phyloP scores from a whole-genome alignment of 2,113 vertebrate genomes.

The Azemiops feae region DNA sequence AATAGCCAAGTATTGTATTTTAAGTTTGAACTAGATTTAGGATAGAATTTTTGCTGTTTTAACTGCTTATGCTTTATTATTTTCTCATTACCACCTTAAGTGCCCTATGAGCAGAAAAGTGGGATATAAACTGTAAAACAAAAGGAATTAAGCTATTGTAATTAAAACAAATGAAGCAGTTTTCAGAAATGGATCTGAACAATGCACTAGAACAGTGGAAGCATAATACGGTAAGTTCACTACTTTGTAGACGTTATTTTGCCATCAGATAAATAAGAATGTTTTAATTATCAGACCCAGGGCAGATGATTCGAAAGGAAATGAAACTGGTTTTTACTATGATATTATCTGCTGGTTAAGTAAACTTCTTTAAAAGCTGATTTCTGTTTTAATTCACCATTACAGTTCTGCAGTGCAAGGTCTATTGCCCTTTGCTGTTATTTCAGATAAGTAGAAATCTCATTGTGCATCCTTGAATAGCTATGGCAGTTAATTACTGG shows the following conservation, averaged over 20 bases:
- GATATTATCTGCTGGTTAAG: neutral
- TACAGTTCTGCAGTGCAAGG: conserved; percentile 18
- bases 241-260: neutral
- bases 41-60: neutral
- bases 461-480: conserved; percentile 28
- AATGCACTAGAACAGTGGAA: neutral
- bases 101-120: neutral
- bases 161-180: neutral
- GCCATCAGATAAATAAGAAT: neutral
- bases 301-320: neutral
- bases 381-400: conserved; percentile 21
- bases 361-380: neutral
- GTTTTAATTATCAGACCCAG: neutral
- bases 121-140: neutral
- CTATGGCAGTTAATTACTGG: neutral
- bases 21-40: neutral
- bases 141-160: neutral
- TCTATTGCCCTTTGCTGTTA: conserved; percentile 8
- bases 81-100: neutral
- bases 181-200: neutral
- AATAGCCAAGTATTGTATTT: neutral
- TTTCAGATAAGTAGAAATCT: conserved; percentile 29
- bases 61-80: neutral
- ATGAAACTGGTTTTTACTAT: neutral
- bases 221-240: neutral